Percentiles rank a stretch among this genome's conserved stretches.
These are phyloP conservation scores for Folsomia candida DNA, from an alignment of 2,888 invertebrate genomes.

Conservation along the genomic window DNA sequence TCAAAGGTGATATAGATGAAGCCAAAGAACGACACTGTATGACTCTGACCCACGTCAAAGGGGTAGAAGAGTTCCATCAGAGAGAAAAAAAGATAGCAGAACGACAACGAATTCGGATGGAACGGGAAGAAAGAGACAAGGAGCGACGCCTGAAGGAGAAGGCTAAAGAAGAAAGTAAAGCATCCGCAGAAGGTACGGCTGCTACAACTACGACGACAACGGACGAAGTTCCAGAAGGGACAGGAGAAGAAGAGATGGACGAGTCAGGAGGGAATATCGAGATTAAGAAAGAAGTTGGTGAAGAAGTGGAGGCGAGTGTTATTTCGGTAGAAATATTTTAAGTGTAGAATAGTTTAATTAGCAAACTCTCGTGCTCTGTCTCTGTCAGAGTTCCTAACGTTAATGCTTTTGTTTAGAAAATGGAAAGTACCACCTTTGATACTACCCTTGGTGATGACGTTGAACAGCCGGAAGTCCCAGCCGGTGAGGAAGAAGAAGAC, in stretches of 20 bases:
- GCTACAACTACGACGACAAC: no score
- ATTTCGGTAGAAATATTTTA: no score
- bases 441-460: neutral
- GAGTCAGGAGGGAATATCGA: neutral
- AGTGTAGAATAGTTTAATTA: no score
- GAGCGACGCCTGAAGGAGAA: slow-evolving; percentile 20
- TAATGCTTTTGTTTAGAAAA: neutral
- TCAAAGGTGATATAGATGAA: slow-evolving; percentile 43
- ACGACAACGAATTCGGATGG: slow-evolving; percentile 34
- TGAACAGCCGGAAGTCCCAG: no score
- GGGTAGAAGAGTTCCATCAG: slow-evolving; percentile 45
- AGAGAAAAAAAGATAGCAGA: slow-evolving; percentile 31
- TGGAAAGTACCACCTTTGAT: neutral
- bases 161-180: slow-evolving; percentile 1
- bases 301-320: no score
- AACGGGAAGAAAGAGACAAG: slow-evolving; percentile 31
- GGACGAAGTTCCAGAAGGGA: neutral
- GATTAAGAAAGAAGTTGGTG: slow-evolving; percentile 20
- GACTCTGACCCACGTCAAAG: slow-evolving; percentile 47
- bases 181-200: neutral
- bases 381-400: no score
- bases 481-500: slow-evolving; percentile 22
- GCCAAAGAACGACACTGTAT: slow-evolving; percentile 45
- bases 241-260: slow-evolving; percentile 8
- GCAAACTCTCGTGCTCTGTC: no score